These are phyloP conservation scores for Phalera bucephala DNA, from an alignment of 2,888 invertebrate species.

Conservation along the genomic window DNA sequence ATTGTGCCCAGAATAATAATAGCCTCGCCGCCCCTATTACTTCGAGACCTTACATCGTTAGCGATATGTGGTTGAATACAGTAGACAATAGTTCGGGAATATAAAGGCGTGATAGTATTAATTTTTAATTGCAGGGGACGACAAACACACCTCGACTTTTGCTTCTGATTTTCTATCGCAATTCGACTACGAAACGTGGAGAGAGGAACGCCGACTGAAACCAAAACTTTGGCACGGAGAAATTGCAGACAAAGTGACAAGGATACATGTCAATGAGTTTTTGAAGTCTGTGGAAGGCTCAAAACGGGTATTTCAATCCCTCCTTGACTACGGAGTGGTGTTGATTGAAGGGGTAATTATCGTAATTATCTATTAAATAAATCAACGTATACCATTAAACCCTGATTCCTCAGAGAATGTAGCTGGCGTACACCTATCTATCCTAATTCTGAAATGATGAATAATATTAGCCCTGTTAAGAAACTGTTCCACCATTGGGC, in stretches of 20 bases:
- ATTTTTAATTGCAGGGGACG: constrained; percentile 79
- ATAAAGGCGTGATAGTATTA: no score
- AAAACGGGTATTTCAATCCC: constrained; percentile 71
- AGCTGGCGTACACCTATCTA: no score
- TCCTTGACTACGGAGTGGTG: constrained; percentile 80
- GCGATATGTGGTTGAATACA: no score
- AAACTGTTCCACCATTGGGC: no score
- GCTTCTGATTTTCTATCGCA: constrained; percentile 68
- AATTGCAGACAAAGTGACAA: constrained; percentile 57
- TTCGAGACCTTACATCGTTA: no score
- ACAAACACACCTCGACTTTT: constrained; percentile 81
- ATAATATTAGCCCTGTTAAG: no score
- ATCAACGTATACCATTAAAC: no score
- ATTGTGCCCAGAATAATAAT: no score
- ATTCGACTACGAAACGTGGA: constrained; percentile 58
- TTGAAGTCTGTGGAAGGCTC: constrained; percentile 67
- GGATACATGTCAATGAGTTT: constrained; percentile 70
- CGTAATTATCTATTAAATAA: constrained; percentile 3
- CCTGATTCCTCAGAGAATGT: no score
- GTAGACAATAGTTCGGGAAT: no score
- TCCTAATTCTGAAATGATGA: no score
- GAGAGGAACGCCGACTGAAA: constrained; percentile 43
- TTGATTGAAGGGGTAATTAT: constrained; percentile 48
- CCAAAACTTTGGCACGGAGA: constrained; percentile 75
- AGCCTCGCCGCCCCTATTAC: no score